Percentiles rank a stretch among this genome's conserved stretches.
Conservation (phyloP, 1,140 invertebrate genomes). For the Apis cerana region DNA sequence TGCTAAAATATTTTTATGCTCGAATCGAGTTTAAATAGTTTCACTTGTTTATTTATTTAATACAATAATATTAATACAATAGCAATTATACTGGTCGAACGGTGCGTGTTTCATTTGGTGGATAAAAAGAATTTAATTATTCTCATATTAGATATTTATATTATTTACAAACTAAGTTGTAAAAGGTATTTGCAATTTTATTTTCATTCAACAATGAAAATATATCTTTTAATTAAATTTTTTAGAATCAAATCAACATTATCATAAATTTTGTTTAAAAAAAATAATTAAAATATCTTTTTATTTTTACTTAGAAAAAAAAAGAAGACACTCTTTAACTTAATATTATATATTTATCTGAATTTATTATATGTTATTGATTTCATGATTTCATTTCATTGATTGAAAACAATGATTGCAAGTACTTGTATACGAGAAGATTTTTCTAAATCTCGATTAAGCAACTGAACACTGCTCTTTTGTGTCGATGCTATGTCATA, state of each 20-base stretch:
- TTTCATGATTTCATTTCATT: neutral
- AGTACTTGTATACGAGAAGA: slow-evolving; percentile 20
- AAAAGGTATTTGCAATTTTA: slow-evolving; percentile 37
- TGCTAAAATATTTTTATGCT: neutral
- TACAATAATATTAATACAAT: neutral
- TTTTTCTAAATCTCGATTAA: neutral
- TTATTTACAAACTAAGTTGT: slow-evolving; percentile 22
- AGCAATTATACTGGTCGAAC: neutral
- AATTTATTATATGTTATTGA: neutral
- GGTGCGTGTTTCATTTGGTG: slow-evolving; percentile 13
- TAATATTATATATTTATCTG: neutral
- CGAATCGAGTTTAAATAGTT: neutral
- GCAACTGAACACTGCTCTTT: neutral
- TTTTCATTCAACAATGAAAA: neutral
- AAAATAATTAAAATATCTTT: neutral
- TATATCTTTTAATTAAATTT: neutral
- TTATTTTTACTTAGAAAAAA: neutral
- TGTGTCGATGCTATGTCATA: neutral
- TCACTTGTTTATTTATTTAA: slow-evolving; percentile 31
- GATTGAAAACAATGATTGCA: slow-evolving; percentile 8
- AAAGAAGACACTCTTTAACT: neutral
- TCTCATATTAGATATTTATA: neutral
- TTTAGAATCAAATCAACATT: neutral
- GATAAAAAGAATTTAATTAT: neutral
- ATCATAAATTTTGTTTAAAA: neutral